These are phyloP conservation scores for Leucophora obtusa DNA, from an alignment of 2,888 invertebrate species.

Conservation along the genomic window DNA sequence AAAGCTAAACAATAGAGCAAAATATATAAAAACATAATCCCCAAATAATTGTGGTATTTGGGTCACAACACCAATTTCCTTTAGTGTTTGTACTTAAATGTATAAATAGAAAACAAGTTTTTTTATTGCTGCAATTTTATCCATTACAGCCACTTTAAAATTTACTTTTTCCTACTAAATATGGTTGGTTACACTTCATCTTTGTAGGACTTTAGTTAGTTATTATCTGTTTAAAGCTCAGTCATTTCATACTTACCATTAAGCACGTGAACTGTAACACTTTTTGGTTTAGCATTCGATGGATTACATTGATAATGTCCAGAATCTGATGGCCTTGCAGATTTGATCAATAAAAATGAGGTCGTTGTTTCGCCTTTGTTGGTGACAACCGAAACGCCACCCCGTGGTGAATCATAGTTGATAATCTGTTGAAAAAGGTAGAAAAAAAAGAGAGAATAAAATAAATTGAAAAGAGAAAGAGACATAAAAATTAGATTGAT, in stretches of 20 bases:
- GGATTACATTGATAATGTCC: constrained; percentile 96
- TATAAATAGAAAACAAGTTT: not conserved
- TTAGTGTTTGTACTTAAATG: not conserved
- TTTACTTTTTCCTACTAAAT: no score
- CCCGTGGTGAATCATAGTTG: constrained; percentile 94
- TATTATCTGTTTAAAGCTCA: not conserved
- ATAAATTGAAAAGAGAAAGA: not conserved
- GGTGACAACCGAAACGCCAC: constrained; percentile 93
- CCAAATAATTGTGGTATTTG: constrained; percentile 31
- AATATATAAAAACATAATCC: constrained; percentile 17
- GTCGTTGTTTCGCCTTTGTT: constrained; percentile 94
- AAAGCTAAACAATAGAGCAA: not conserved
- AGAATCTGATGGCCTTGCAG: constrained; percentile 91
- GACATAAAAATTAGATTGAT: not conserved
- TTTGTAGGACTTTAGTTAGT: not conserved
- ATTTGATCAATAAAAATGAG: constrained; percentile 92
- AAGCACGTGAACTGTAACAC: constrained; percentile 94
- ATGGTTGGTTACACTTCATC: not conserved
- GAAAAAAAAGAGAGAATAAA: not conserved
- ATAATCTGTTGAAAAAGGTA: constrained; percentile 84
- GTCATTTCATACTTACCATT: constrained; percentile 86
- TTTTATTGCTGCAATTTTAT: not conserved
- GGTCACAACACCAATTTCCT: not conserved
- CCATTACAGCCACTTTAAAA: not conserved
- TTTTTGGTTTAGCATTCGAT: constrained; percentile 94